phyloP scores from a whole-genome alignment of 2,113 vertebrate genomes.

The Sphyrna mokarran region DNA sequence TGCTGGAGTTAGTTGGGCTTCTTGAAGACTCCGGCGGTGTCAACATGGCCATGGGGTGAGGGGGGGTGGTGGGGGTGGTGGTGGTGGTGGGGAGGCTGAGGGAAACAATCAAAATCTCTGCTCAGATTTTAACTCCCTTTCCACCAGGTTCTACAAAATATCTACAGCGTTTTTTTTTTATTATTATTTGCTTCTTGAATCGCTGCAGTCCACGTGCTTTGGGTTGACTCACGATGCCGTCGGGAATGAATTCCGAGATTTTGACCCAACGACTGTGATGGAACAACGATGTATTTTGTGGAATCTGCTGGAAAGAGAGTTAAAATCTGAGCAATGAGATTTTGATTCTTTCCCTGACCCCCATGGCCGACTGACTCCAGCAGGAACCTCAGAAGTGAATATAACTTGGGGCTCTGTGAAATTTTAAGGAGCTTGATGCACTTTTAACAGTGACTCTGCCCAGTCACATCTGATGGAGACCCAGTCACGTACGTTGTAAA shows the following conservation, averaged over 20 bases:
- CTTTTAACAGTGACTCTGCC: not conserved
- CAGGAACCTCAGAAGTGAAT: not conserved
- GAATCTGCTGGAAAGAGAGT: no score
- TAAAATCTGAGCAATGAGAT: not conserved
- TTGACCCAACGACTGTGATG: no score
- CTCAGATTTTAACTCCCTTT: not conserved
- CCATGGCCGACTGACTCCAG: not conserved
- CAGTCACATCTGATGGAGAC: not conserved
- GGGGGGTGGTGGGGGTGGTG: no score
- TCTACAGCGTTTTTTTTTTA: no score
- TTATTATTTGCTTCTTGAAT: no score
- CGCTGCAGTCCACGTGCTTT: no score
- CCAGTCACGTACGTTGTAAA: not conserved
- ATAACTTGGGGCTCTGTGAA: not conserved
- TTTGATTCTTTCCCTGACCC: not conserved
- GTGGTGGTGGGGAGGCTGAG: no score
- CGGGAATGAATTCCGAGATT: no score
- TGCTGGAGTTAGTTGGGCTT: not conserved
- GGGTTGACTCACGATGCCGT: no score
- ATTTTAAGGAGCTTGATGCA: not conserved
- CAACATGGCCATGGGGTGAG: not conserved
- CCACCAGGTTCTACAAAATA: not conserved
- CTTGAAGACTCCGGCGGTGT: no score
- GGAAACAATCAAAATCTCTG: no score
- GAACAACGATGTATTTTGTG: no score